These are phyloP conservation scores for Pemphigus obesinymphae DNA, from an alignment of 1,140 invertebrate genomes.

Conservation along the genomic window DNA sequence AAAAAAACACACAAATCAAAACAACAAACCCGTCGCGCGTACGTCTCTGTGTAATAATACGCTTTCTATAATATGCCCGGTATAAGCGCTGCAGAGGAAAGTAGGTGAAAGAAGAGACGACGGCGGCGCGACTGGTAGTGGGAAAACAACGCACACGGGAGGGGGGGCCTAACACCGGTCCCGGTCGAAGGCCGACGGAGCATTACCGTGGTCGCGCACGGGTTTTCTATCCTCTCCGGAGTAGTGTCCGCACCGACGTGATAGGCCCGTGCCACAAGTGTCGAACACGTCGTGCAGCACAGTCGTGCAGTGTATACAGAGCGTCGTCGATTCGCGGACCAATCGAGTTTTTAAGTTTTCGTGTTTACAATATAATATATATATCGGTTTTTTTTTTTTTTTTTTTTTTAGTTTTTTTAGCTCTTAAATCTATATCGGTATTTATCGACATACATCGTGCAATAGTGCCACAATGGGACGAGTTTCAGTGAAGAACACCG, in stretches of 20 bases:
- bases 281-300: background rate
- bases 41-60: background rate
- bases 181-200: conserved; percentile 17
- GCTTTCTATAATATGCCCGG: background rate
- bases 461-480: background rate
- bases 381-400: background rate
- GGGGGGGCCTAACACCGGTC: background rate
- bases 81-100: conserved; percentile 7
- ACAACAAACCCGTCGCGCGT: background rate
- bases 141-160: background rate
- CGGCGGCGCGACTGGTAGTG: background rate
- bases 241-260: background rate
- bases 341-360: too few relatives aligned
- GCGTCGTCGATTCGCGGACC: background rate
- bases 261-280: background rate
- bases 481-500: background rate
- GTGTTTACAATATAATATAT: background rate
- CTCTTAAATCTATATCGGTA: too few relatives aligned
- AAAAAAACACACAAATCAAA: background rate
- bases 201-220: background rate
- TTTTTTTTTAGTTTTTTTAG: too few relatives aligned
- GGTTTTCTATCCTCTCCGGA: conserved; percentile 4
- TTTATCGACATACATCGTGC: background rate
- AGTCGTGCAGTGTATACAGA: background rate
- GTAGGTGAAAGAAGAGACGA: conserved; percentile 39